These are phyloP conservation scores for Cephalopterus ornatus DNA, from an alignment of 2,113 vertebrate genomes.

Conservation along the genomic window DNA sequence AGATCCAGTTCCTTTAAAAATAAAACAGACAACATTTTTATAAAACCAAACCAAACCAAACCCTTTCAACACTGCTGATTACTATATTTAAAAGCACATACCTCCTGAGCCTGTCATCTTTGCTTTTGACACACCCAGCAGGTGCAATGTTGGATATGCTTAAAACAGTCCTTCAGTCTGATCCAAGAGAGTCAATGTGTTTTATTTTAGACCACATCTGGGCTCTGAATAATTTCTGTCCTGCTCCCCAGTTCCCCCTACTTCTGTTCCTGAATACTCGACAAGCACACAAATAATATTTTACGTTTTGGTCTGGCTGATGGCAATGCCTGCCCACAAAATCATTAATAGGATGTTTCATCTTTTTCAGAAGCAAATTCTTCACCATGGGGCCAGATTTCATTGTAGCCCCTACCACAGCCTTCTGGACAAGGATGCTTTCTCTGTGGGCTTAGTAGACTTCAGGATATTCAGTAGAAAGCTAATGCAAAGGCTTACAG, in stretches of 20 bases:
- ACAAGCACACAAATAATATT: background rate
- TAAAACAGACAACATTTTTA: background rate
- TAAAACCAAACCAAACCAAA: background rate
- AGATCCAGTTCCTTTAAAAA: constrained; percentile 90
- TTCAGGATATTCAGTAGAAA: background rate
- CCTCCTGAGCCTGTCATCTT: background rate
- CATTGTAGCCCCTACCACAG: background rate
- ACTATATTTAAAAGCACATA: background rate
- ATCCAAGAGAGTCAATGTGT: background rate
- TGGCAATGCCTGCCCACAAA: background rate
- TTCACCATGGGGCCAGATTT: background rate
- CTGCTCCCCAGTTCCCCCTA: accelerated
- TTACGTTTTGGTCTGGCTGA: background rate
- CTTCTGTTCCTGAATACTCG: background rate
- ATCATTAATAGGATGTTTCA: background rate
- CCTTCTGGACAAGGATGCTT: background rate
- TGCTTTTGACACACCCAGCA: background rate
- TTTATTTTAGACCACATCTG: background rate
- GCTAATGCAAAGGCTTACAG: background rate
- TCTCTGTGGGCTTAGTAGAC: background rate
- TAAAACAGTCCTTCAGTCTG: background rate
- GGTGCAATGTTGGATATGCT: background rate
- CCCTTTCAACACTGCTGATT: background rate
- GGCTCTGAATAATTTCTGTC: background rate
- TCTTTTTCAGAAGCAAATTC: background rate